Evolutionary conservation across 2,113 vertebrate genomes (phyloP), one percentile per base, ranked within the genome.

Genomic region (Solea solea): DNA sequence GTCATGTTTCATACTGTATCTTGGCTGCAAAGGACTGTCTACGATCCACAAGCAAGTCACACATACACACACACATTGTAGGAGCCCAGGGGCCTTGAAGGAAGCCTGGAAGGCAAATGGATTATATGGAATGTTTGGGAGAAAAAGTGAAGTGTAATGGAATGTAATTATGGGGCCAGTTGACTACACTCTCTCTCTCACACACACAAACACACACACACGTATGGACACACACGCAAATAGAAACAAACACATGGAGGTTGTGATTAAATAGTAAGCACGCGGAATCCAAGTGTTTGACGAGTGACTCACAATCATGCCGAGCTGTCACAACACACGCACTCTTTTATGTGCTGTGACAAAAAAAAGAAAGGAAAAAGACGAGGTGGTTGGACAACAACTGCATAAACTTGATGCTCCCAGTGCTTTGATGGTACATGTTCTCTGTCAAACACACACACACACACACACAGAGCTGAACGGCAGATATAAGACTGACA

Each of bases 141-240:
- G 87, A 90, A 89, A 21, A 91, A 81, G 86, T 85, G 69, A 89
- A 78, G 82, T 89, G 88, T 87, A 86, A 85, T 83, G 88, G 87
- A 91, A 88, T 88, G 86, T 88, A 88, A 85, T 90, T 88, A 91
- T 63, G 80, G 76, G 64, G 62, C 86, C 66, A 58, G 74, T 57
- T 64, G 74, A 81, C 72, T 51, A 52, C n/a, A n/a, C n/a, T n/a
- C n/a, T n/a, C n/a, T n/a, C n/a, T n/a, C 54, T 3, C 55, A 4
- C 71, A 40, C 72, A 61, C 53, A 55, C 67, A 64, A 41, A 74
- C 60, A 71, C 70, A 69, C 48, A 64, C 42, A n/a, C 42, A 69
- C 48, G 46, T 62, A 21, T 51, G 58, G 39, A 56, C 48, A 64
- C 42, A n/a, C 42, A 69, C 44, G 46, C 60, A 67, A 16, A 77